Evolutionary conservation across 1,140 invertebrate species (phyloP).

Genomic region (Anastatus disparis): DNA sequence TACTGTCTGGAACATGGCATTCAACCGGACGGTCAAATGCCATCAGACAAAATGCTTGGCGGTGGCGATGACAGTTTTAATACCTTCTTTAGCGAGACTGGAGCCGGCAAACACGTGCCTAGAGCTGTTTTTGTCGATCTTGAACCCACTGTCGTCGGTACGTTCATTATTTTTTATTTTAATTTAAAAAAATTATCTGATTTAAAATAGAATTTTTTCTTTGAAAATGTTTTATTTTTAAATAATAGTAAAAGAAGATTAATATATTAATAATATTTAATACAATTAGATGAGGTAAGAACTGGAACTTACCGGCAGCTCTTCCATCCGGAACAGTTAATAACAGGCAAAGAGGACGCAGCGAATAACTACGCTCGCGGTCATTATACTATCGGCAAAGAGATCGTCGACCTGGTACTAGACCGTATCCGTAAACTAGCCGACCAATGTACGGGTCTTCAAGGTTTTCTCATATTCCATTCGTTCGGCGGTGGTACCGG

Average conservation of each 20-base stretch:
- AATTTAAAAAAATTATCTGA: too few relatives aligned
- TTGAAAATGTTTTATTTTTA: too few relatives aligned
- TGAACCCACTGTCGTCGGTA: slow-evolving; percentile 75
- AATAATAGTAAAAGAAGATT: too few relatives aligned
- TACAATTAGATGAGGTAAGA: slow-evolving; percentile 72
- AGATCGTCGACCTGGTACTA: slow-evolving; percentile 83
- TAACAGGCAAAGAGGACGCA: slow-evolving; percentile 82
- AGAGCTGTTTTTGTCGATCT: slow-evolving; percentile 76
- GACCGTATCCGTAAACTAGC: slow-evolving; percentile 80
- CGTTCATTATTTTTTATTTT: background rate
- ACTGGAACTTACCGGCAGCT: slow-evolving; percentile 78
- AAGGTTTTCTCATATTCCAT: slow-evolving; percentile 87
- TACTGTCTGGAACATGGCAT: slow-evolving; percentile 88
- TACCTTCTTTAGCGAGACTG: slow-evolving; percentile 56
- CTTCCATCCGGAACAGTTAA: slow-evolving; percentile 81
- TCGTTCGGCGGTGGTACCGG: slow-evolving; percentile 69
- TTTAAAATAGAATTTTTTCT: too few relatives aligned
- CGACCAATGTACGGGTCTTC: slow-evolving; percentile 82
- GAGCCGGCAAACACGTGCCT: slow-evolving; percentile 72
- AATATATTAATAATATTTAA: background rate
- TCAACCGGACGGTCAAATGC: slow-evolving; percentile 74
- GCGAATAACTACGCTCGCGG: slow-evolving; percentile 88
- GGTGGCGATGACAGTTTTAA: slow-evolving; percentile 51
- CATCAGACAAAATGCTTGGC: slow-evolving; percentile 51
- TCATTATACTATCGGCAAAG: slow-evolving; percentile 89